Evolutionary conservation across 2,797 vertebrate species (phyloP), one percentile per base, ranked within the genome.

Genomic region (Semaprochilodus insignis): DNA sequence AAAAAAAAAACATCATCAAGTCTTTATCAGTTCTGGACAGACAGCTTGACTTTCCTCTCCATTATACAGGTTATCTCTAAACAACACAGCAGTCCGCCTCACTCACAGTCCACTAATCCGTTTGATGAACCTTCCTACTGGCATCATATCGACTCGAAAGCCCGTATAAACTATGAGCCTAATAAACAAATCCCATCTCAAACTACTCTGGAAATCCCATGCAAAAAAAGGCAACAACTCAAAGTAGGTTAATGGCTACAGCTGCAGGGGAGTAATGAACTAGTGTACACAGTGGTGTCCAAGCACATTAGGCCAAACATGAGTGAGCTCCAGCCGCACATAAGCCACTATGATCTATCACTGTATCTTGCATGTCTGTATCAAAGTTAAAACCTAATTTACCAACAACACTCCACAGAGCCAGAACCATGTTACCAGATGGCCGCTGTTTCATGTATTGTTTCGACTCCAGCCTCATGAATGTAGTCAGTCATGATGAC

Each of bases 41-140:
- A 81, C 74, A 83, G 55, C 59, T 81, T 72, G 57, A 78, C 79
- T 66, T 76, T 65, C 66, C 27, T 77, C 81, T 85, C 81, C 78
- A 85, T 85, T 70, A 60, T 85, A 85, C 90, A 92, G 90, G 86
- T 91, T 91, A 90, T 92, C 89, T 89, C 89, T 90, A 89, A 91
- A 91, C 90, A 91, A 36, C 90, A 91, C 83, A 87, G 89, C 88
- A 86, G 87, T 86, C 90, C 88, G 87, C 90, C 87, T 87, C 84
- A 86, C 86, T 84, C 78, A 81, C 87, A 87, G 82, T 84, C 83
- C 77, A 88, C 86, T 93, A 93, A 93, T 93, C 91, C 89, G 83
- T 85, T 85, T 89, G 89, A 88, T 82, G 74, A 81, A 83, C 76
- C 16, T 36, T 82, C 66, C 79, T 71, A 82, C 79, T 85, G 67